Evolutionary conservation across 2,888 invertebrate species (phyloP), one percentile per base, ranked within the genome.

Genomic region (Yponomeuta evonymella): DNA sequence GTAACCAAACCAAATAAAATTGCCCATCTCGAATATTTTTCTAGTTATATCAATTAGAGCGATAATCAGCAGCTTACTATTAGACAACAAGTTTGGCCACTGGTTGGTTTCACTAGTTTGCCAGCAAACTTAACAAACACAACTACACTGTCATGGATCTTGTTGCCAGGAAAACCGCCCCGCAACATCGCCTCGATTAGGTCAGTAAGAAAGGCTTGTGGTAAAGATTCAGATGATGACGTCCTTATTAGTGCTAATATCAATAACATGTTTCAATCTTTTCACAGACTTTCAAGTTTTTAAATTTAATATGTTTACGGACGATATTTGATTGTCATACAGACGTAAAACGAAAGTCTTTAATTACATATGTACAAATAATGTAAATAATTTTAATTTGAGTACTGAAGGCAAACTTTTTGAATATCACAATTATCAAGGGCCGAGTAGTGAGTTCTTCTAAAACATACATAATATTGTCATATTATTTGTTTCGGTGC

Each of bases 341-440:
- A 72, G 72, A 79, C 78, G 79, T 79, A 83, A 83, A 58, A 82
- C 75, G 83, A 84, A 82, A 80, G 77, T 83, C 77, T 77, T 81
- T 87, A 87, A 87, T 89, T 89, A 89, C 87, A 90, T 89, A 90
- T 90, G 87, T 90, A 91, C 90, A 91, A 81, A 83, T 83, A 84
- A 85, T 82, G 83, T 82, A 84, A 86, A 84, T 70, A 70, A 48
- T 67, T 70, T 70, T 70, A 69, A 81, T 77, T 58, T 77, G 84
- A 87, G 88, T 87, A 78, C 81, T 79, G 80, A 87, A 89, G 89
- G 88, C 84, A 85, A 75, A 75, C 76, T 77, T 78, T 84, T 83
- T 80, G 81, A 85, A 85, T 87, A 89, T 86, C 86, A 89, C 88
- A 83, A 78, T 73, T 77, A 73, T 70, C 36, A 30, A 48, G 4